Percentiles rank a stretch among this genome's conserved stretches.
Conservation (phyloP, 1,140 invertebrate species). For the Pachypsylla venusta region DNA sequence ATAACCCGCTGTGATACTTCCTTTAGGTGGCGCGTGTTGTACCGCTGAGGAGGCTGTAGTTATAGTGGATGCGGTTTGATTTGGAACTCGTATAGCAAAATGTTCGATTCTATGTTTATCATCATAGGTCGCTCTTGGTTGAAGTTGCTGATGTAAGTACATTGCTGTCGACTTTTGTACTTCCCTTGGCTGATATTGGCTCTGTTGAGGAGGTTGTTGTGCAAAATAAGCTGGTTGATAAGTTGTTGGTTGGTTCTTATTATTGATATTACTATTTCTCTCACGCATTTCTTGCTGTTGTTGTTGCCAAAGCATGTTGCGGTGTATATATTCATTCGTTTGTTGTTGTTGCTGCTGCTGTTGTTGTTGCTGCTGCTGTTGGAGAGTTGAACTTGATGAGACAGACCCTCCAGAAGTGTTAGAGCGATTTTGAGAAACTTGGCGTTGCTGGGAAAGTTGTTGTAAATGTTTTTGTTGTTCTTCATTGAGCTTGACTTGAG, state of each 20-base stretch:
- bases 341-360: slow-evolving; percentile 5
- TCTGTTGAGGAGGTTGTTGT: too few relatives aligned
- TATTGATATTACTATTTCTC: neutral
- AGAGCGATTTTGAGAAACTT: too few relatives aligned
- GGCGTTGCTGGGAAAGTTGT: too few relatives aligned
- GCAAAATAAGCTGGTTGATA: too few relatives aligned
- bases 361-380: too few relatives aligned
- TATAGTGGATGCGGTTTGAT: neutral
- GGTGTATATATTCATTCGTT: neutral
- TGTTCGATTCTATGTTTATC: neutral
- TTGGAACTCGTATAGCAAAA: neutral
- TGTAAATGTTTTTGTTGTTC: neutral
- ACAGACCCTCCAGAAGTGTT: too few relatives aligned
- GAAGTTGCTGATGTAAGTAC: neutral
- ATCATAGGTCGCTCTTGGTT: neutral
- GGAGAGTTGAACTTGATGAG: too few relatives aligned
- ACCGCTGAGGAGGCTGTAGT: neutral
- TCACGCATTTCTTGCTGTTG: neutral
- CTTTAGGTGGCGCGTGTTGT: neutral
- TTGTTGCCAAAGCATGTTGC: neutral
- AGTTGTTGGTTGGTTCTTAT: too few relatives aligned
- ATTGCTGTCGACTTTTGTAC: neutral
- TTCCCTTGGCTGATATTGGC: neutral
- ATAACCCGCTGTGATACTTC: slow-evolving; percentile 3
- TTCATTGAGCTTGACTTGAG: slow-evolving; percentile 1